Evolutionary conservation across 1,140 invertebrate species (phyloP).

Genomic region (Sitobion miscanthi): DNA sequence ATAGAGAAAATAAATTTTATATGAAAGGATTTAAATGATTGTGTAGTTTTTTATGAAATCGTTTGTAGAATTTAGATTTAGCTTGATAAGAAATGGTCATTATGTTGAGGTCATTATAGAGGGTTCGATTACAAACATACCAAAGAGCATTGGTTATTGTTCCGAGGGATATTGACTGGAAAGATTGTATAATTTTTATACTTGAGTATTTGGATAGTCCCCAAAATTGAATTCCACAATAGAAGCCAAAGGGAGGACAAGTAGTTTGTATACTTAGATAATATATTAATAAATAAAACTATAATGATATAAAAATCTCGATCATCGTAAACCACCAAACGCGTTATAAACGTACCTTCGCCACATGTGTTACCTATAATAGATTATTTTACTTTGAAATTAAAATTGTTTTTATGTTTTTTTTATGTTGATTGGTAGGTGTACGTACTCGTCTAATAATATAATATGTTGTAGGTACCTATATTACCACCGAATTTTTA

Average conservation of each 20-base stretch:
- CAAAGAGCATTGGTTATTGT: not conserved
- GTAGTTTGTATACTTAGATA: not conserved
- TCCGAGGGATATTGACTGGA: not conserved
- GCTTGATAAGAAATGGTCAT: not conserved
- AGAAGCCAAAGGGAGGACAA: not conserved
- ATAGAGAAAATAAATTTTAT: not conserved
- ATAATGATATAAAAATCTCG: not conserved
- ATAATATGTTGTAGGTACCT: too few species aligned
- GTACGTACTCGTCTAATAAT: not conserved
- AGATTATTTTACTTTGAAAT: not conserved
- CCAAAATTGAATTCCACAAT: not conserved
- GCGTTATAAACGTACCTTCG: not conserved
- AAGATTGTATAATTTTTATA: not conserved
- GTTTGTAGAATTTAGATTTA: not conserved
- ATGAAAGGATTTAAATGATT: not conserved
- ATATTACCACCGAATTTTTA: not conserved
- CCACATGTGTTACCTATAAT: not conserved
- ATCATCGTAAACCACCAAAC: not conserved
- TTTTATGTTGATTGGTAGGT: not conserved
- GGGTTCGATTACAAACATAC: not conserved
- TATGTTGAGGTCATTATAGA: not conserved
- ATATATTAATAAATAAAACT: not conserved
- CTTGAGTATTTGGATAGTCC: not conserved
- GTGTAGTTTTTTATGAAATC: not conserved
- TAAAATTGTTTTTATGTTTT: not conserved